Evolutionary conservation across 2,888 invertebrate species (phyloP).

Genomic region (Folsomia candida): DNA sequence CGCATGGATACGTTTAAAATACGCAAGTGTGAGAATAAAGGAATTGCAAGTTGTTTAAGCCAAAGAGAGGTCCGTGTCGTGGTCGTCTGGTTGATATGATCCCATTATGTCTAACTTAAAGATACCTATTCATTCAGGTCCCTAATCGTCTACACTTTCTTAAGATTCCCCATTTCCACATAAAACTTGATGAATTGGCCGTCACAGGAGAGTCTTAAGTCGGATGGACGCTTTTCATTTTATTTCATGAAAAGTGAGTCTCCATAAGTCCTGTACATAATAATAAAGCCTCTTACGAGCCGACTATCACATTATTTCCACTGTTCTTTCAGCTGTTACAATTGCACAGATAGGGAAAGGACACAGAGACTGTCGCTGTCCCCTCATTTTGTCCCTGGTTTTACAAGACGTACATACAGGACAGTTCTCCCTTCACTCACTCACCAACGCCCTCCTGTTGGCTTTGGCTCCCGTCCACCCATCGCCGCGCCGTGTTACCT

Average conservation of each 20-base stretch:
- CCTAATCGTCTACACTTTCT: conserved; percentile 17
- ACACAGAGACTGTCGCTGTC: no score
- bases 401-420: no score
- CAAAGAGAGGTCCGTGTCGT: neutral
- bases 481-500: no score
- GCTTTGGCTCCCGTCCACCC: no score
- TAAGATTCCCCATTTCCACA: conserved; percentile 15
- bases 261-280: conserved; percentile 14
- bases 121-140: conserved; percentile 1
- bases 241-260: conserved; percentile 30
- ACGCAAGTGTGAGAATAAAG: no score
- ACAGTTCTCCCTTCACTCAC: no score
- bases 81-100: conserved; percentile 7
- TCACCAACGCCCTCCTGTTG: no score
- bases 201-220: conserved; percentile 20
- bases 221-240: conserved; percentile 18
- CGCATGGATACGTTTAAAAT: no score
- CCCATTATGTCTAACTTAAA: conserved; percentile 17
- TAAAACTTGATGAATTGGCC: conserved; percentile 32
- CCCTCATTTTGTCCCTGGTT: no score
- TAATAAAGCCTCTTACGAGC: conserved; percentile 5
- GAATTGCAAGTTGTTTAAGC: no score
- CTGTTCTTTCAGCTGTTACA: neutral
- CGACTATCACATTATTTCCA: neutral
- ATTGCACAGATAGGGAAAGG: no score